phyloP scores from a whole-genome alignment of 2,797 vertebrate species.

The Lepilemur ruficaudatus region DNA sequence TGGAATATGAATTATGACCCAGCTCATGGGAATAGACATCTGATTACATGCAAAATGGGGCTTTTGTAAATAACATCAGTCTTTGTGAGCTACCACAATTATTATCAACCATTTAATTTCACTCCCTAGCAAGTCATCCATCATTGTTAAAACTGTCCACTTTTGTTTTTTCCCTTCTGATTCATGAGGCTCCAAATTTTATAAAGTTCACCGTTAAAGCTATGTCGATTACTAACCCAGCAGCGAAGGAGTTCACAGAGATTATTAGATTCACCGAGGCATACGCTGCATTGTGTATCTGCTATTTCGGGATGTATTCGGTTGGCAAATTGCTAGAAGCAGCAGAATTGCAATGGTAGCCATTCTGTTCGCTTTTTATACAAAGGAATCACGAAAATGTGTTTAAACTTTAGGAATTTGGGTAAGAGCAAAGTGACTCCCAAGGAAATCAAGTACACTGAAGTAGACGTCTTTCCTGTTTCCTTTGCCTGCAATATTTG shows the following conservation, averaged over 20 bases:
- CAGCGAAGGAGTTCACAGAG: conserved; percentile 54
- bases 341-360: conserved; percentile 65
- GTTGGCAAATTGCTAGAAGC: conserved; percentile 63
- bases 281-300: conserved; percentile 48
- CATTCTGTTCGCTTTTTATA: conserved; percentile 43
- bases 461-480: not conserved
- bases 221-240: conserved; percentile 61
- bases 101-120: conserved; percentile 82
- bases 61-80: conserved; percentile 95
- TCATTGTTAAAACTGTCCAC: conserved; percentile 75
- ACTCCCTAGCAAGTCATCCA: conserved; percentile 73
- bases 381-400: conserved; percentile 53
- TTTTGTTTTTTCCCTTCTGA: conserved; percentile 62
- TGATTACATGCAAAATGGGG: conserved; percentile 94
- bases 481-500: not conserved
- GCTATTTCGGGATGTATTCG: conserved; percentile 54
- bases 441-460: not conserved
- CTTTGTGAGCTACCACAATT: conserved; percentile 86
- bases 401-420: conserved; percentile 7
- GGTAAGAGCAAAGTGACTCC: conserved; percentile 26
- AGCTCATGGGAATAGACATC: conserved; percentile 94
- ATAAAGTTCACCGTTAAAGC: conserved; percentile 63
- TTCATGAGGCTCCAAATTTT: conserved; percentile 68
- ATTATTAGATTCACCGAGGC: conserved; percentile 73
- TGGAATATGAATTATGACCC: conserved; percentile 93